Evolutionary conservation across 2,113 vertebrate species (phyloP), one percentile per base, ranked within the genome.

Genomic region (Etia nguti): DNA sequence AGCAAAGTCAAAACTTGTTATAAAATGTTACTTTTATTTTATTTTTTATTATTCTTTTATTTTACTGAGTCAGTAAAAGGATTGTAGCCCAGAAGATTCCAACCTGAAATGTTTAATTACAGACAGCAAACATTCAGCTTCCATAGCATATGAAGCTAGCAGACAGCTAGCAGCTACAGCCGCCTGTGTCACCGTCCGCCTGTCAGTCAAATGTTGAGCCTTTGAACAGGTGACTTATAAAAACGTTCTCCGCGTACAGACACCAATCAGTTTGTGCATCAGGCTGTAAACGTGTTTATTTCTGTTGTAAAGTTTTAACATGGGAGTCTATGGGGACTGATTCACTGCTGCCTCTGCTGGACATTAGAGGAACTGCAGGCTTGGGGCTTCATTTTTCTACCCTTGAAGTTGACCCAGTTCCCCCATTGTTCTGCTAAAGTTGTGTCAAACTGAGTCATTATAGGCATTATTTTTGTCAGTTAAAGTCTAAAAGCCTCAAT

Each of bases 341-440:
- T 15, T 70, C 62, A 6, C n/a, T 24, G 65, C 65, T 70, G 65
- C 65, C 65, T 43, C 38, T 43, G 12, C 20, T 43, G 38, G 65
- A 24, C 2, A 0, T 43, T 16, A 43, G 12, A 70, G 65, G 38
- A 70, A 70, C 38, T 43, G 38, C 65, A 43, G 38, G 8, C 10
- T 41, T 0, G 4, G 1, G 4, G 20, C 36, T 24, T 70, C 12
- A 9, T 70, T 41, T 70, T 70, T 70, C 36, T 24, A 2, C 0
- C 1, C 4, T 9, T 8, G 36, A 43, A 13, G 11, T 24, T 24
- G n/a, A 9, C 1, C 38, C 38, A 26, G 0, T 73, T 7, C 11
- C 12, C 36, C 65, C 8, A 6, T 24, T 68, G 10, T 38, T 38
- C 20, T 65, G 10, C 4, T 65, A 38, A 2, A 13, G 8, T 26